Conservation (phyloP, 2,797 vertebrate genomes). For the Catamblyrhynchus diadema region DNA sequence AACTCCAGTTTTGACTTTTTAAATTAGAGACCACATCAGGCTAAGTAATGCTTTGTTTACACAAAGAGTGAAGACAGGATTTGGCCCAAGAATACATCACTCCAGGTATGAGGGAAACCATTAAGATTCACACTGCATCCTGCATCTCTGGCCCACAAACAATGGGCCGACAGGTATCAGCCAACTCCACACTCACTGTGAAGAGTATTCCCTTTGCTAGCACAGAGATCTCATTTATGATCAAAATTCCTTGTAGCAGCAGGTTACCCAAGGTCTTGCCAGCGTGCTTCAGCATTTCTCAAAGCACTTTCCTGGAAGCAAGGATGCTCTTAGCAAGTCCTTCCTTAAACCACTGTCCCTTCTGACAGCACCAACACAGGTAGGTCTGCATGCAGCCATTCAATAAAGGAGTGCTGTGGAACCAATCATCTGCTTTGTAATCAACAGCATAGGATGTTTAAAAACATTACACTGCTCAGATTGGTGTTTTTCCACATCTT, state of each 20-base stretch:
- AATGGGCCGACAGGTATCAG: background rate
- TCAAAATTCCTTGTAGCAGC: background rate
- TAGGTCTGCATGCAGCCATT: background rate
- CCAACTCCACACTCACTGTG: accelerated
- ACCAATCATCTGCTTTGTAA: background rate
- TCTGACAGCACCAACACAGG: accelerated
- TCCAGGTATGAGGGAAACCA: background rate
- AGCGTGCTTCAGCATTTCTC: accelerated
- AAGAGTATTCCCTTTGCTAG: background rate
- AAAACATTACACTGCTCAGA: background rate
- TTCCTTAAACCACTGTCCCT: background rate
- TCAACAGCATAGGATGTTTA: accelerated
- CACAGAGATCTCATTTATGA: background rate
- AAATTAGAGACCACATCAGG: background rate
- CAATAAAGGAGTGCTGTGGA: accelerated
- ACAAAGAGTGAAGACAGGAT: background rate
- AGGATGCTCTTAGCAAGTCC: background rate
- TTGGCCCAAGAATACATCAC: background rate
- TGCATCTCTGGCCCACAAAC: background rate
- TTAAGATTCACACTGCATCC: background rate
- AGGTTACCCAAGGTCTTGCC: background rate
- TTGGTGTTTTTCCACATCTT: background rate
- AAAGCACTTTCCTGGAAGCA: background rate
- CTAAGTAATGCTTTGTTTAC: background rate
- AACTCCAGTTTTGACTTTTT: background rate